phyloP scores from a whole-genome alignment of 2,797 vertebrate species.

The Tragopan temminckii region DNA sequence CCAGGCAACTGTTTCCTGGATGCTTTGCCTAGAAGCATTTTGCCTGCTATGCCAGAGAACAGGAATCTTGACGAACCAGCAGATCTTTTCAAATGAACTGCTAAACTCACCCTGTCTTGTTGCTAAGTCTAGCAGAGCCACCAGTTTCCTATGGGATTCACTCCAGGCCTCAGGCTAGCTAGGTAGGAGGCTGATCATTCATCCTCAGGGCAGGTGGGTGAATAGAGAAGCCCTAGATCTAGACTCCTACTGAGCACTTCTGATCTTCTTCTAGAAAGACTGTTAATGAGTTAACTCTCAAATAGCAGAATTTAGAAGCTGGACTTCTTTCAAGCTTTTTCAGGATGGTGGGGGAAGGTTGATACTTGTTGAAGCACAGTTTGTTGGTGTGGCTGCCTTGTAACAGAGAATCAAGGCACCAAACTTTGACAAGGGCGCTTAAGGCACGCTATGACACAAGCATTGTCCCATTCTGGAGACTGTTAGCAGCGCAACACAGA shows the following conservation, averaged over 20 bases:
- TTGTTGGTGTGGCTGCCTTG: neutral
- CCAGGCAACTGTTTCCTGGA: neutral
- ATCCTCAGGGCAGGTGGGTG: neutral
- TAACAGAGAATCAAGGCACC: neutral
- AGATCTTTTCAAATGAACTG: neutral
- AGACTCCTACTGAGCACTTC: neutral
- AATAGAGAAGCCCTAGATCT: neutral
- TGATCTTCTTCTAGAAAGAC: neutral
- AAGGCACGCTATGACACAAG: neutral
- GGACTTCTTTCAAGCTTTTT: neutral
- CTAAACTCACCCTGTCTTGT: neutral
- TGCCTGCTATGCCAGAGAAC: neutral
- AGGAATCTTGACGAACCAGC: neutral
- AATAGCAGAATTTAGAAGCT: neutral
- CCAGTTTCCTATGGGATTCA: neutral
- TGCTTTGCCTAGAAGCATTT: neutral
- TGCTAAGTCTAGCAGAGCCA: neutral
- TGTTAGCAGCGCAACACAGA: neutral
- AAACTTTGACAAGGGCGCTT: neutral
- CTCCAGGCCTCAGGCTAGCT: neutral
- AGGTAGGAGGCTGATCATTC: neutral
- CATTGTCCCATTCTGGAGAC: rapidly evolving
- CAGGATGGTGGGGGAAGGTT: rapidly evolving
- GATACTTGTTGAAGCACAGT: neutral
- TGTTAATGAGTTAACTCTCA: neutral